These are phyloP conservation scores for Enteromius thamalakanensis DNA, from an alignment of 2,797 vertebrate genomes.

Conservation along the genomic window DNA sequence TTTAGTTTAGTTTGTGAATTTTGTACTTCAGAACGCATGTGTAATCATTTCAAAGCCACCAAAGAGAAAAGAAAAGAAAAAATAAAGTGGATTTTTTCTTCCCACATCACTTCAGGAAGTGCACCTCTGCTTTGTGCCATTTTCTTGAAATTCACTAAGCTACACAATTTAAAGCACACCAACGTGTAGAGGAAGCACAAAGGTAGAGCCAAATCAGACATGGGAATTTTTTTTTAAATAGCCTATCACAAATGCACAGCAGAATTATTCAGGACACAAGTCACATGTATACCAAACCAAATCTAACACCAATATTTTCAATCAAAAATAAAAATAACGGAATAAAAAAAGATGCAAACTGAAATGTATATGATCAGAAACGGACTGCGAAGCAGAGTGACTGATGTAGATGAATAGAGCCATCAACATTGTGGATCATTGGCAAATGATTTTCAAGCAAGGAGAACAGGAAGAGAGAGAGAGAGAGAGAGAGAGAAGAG, in stretches of 20 bases:
- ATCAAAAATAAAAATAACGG: not conserved
- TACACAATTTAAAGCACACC: constrained; percentile 28
- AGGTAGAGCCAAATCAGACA: not conserved
- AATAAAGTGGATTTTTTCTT: not conserved
- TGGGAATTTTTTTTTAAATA: not conserved
- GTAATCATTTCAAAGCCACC: constrained; percentile 7
- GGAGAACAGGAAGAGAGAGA: not conserved
- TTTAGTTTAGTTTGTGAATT: constrained; percentile 19
- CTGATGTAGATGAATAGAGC: not conserved
- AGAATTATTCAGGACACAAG: constrained; percentile 19
- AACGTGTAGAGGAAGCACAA: not conserved
- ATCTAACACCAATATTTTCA: not conserved
- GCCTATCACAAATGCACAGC: constrained; percentile 23
- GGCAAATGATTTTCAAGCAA: not conserved
- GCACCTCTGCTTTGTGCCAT: not conserved
- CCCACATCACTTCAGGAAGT: not conserved
- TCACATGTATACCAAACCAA: constrained; percentile 14
- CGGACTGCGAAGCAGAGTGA: constrained; percentile 13
- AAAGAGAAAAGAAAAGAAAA: not conserved
- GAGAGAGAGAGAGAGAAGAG: too few relatives aligned
- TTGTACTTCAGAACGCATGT: not conserved
- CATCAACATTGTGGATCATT: not conserved
- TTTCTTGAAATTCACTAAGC: not conserved
- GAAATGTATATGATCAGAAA: not conserved
- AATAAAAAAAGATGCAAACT: not conserved